These are phyloP conservation scores for Serilophus lunatus DNA, from an alignment of 2,113 vertebrate genomes.

Conservation along the genomic window DNA sequence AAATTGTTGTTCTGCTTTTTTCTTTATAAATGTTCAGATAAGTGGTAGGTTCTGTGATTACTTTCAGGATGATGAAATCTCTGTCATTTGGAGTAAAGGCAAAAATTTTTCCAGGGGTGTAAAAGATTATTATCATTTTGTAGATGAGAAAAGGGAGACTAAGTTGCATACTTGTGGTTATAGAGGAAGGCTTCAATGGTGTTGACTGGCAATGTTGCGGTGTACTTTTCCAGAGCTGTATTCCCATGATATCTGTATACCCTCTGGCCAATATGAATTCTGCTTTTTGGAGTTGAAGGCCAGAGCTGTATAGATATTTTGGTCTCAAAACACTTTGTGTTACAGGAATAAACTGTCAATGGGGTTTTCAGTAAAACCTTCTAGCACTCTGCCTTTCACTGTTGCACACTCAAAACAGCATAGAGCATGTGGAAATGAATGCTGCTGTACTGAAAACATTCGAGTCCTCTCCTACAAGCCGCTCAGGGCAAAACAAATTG, in stretches of 20 bases:
- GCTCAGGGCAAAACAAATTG: background rate
- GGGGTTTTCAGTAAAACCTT: background rate
- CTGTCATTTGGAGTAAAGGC: background rate
- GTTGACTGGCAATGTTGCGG: background rate
- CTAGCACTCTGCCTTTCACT: background rate
- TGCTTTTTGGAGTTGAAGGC: background rate
- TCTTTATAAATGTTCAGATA: background rate
- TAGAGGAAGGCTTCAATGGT: background rate
- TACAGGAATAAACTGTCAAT: background rate
- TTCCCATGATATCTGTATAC: background rate
- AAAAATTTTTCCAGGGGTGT: background rate
- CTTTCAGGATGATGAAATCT: background rate
- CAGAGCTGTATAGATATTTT: background rate
- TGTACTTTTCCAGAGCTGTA: background rate
- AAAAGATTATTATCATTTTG: background rate
- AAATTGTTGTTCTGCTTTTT: background rate
- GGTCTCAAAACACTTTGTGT: background rate
- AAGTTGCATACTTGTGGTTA: background rate
- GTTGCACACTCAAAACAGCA: background rate
- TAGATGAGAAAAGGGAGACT: background rate
- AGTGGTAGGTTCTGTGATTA: background rate
- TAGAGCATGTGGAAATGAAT: background rate
- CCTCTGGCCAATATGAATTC: fast-evolving
- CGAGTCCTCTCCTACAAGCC: background rate
- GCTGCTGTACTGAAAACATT: background rate